Base-by-base conservation (phyloP, 2,888 invertebrate genomes). In the Gastracanthus pulcherrimus region DNA sequence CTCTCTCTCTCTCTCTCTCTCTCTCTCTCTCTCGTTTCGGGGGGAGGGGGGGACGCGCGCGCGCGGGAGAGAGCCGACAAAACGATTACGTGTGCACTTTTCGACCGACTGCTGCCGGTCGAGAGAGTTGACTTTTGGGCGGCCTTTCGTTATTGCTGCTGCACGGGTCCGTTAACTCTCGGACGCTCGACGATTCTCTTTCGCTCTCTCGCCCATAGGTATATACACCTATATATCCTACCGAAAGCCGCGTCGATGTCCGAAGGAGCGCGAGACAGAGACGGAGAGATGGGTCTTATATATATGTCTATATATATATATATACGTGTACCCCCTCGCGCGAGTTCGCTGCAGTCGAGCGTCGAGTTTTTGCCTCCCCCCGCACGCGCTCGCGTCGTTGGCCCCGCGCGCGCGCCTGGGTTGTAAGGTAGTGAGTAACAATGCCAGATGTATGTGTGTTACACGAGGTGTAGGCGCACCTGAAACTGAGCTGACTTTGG, bases 71-170 rank as follows among this genome's bases (percentile, higher is more conserved):
- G n/a, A n/a, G n/a, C n/a, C n/a, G 36, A 36, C 36, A n/a, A 6
- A 36, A 36, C 23, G 34, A 62, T 34, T 67, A 45, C 26, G 45
- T 45, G 67, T 87, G 41, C 85, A 93, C 93, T 92, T 92, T 83
- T 87, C 93, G 82, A 92, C 92, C 88, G 83, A 79, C 92, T 4
- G 87, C 86, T 13, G 90, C 87, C 26, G 93, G 38, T 6, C 29
- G 29, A 3, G 23, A 64, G 34, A 62, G 64, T 64, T 64, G 64
- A 38, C 19, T 64, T 36, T 64, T 64, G 38, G 45, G 45, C 29
- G 48, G 48, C 29, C 16, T 45, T 45, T 45, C n/a, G n/a, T 45
- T 45, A 45, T 45, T 45, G 62, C 62, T 34, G 19, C 62, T 62
- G 34, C 62, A n/a, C n/a, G n/a, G 62, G 62, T 9, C 62, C 62